Conservation (phyloP, 2,113 vertebrate genomes). For the Toxotes chatareus region DNA sequence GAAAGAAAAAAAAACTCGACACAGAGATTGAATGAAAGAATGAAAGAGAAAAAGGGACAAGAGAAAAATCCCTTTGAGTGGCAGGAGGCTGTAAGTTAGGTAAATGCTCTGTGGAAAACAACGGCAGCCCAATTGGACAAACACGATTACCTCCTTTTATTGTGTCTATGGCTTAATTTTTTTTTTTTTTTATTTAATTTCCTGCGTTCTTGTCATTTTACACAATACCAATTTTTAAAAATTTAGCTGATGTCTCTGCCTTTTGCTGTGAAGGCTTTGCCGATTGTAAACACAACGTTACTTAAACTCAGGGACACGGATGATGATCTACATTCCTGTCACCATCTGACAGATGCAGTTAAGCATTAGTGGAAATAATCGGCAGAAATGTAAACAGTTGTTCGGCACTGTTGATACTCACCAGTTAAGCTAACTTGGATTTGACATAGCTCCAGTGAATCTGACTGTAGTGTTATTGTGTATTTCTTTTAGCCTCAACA, state of each 20-base stretch:
- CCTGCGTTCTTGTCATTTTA: slow-evolving; percentile 45
- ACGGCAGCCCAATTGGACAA: slow-evolving; percentile 72
- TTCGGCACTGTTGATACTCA: slow-evolving; percentile 16
- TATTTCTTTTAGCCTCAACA: slow-evolving; percentile 22
- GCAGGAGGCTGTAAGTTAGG: slow-evolving; percentile 81
- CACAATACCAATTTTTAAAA: slow-evolving; percentile 10
- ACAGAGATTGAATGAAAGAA: slow-evolving; percentile 85
- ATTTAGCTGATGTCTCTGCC: slow-evolving; percentile 18
- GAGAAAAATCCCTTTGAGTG: slow-evolving; percentile 82
- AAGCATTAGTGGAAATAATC: neutral
- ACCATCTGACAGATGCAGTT: too few species aligned
- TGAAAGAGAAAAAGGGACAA: slow-evolving; percentile 77
- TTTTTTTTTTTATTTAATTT: slow-evolving; percentile 38
- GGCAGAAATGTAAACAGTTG: slow-evolving; percentile 23
- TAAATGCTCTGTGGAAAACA: slow-evolving; percentile 78
- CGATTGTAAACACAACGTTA: slow-evolving; percentile 21
- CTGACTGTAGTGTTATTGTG: neutral
- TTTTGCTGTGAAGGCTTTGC: slow-evolving; percentile 16
- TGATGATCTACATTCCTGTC: slow-evolving; percentile 19
- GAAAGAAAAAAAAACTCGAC: slow-evolving; percentile 81
- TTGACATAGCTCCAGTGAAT: slow-evolving; percentile 18
- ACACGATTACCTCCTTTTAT: slow-evolving; percentile 65
- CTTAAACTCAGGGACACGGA: slow-evolving; percentile 22
- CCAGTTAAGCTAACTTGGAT: slow-evolving; percentile 52
- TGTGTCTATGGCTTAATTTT: slow-evolving; percentile 52